phyloP scores from a whole-genome alignment of 2,888 invertebrate genomes.

The Gastrophysa polygoni region DNA sequence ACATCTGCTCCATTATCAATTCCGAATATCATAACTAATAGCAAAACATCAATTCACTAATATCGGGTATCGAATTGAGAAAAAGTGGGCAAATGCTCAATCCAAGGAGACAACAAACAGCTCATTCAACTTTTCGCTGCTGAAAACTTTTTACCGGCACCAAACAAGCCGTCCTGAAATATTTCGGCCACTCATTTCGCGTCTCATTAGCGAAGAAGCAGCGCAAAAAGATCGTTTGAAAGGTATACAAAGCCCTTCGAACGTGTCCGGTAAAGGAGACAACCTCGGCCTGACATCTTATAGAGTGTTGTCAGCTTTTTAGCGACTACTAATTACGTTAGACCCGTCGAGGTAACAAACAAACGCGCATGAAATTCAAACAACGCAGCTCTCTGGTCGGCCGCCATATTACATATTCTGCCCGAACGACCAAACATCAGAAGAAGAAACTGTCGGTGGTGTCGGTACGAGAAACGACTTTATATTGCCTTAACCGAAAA shows the following conservation, averaged over 20 bases:
- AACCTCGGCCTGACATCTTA: conserved; percentile 45
- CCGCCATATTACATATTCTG: conserved; percentile 27
- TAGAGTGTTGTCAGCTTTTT: conserved; percentile 49
- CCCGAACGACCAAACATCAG: conserved; percentile 19
- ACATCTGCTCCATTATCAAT: too few relatives aligned
- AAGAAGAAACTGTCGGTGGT: conserved; percentile 10
- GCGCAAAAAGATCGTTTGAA: conserved; percentile 29
- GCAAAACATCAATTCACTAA: too few relatives aligned
- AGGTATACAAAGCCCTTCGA: conserved; percentile 35
- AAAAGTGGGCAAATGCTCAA: too few relatives aligned
- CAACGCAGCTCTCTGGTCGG: conserved; percentile 30
- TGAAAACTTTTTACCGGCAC: background rate
- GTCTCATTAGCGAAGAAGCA: conserved; percentile 34
- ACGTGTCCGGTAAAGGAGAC: conserved; percentile 41
- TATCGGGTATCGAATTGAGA: too few relatives aligned
- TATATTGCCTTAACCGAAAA: conserved; percentile 17
- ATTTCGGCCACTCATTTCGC: conserved; percentile 21
- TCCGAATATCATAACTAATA: too few relatives aligned
- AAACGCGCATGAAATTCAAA: conserved; percentile 43
- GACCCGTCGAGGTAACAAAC: conserved; percentile 35
- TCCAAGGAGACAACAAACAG: background rate
- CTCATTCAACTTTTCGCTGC: background rate
- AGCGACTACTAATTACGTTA: conserved; percentile 46
- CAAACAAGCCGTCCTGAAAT: conserved; percentile 4
- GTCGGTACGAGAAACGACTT: conserved; percentile 28